phyloP scores from a whole-genome alignment of 2,797 vertebrate species.

The Bufotes viridis region DNA sequence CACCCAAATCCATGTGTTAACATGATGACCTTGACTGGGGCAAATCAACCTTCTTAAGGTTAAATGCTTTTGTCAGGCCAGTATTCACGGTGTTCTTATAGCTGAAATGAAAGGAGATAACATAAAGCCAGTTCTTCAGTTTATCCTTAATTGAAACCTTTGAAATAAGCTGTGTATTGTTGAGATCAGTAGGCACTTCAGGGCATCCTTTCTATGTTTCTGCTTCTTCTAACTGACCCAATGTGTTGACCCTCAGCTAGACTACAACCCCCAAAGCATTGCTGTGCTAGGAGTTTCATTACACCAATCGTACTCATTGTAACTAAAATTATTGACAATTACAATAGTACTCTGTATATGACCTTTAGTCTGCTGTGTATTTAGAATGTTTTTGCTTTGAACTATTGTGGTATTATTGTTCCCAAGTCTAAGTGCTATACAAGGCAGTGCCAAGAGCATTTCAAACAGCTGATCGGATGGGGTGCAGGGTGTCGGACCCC shows the following conservation, averaged over 20 bases:
- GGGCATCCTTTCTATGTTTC: background rate
- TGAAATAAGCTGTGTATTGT: background rate
- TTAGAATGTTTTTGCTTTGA: background rate
- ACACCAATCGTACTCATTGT: background rate
- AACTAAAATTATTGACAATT: background rate
- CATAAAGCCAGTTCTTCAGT: background rate
- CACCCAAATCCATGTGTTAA: background rate
- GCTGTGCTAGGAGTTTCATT: background rate
- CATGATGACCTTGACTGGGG: background rate
- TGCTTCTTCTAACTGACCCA: background rate
- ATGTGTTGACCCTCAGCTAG: background rate
- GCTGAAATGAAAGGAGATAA: background rate
- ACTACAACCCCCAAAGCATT: background rate
- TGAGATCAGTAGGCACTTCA: background rate
- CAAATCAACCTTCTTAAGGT: background rate
- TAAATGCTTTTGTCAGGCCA: background rate
- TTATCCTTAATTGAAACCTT: slow-evolving; percentile 9
- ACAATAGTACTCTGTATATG: background rate
- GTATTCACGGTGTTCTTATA: background rate
- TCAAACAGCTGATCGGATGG: too few relatives aligned
- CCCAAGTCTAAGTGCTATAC: too few relatives aligned
- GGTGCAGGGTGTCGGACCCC: too few relatives aligned
- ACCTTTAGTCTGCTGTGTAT: background rate
- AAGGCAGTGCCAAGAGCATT: too few relatives aligned
- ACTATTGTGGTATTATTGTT: background rate